Evolutionary conservation across 2,888 invertebrate species (phyloP).

Genomic region (Pristionchus entomophagus): DNA sequence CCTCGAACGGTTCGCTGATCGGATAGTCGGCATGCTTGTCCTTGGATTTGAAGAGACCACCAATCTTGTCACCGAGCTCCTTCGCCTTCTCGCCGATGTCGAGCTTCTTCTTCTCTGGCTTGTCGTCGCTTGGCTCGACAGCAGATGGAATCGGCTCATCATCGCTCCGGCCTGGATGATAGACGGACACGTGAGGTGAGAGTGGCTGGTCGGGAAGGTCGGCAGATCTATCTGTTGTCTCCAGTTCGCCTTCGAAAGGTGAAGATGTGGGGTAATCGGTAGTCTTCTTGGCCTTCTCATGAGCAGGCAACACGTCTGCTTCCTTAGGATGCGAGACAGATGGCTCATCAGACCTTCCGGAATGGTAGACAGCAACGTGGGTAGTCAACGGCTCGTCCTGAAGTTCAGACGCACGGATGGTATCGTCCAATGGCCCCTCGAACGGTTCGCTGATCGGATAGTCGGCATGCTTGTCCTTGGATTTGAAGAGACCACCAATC

Average conservation of each 20-base stretch:
- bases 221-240: not conserved
- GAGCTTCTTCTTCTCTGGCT: conserved; percentile 16
- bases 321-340: not conserved
- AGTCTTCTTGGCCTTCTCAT: not conserved
- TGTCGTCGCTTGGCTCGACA: no score
- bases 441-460: not conserved
- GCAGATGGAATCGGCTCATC: not conserved
- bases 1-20: no score
- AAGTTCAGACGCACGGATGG: not conserved
- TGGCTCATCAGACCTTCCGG: not conserved
- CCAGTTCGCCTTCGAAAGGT: not conserved
- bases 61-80: not conserved
- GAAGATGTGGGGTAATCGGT: not conserved
- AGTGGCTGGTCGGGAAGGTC: not conserved
- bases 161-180: not conserved
- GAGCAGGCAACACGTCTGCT: not conserved
- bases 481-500: conserved; percentile 26
- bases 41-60: not conserved
- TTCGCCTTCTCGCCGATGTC: conserved; percentile 3
- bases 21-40: not conserved
- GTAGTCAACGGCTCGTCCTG: not conserved
- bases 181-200: not conserved
- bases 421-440: not conserved
- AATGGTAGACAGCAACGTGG: not conserved
- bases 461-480: not conserved